Evolutionary conservation across 2,888 invertebrate genomes (phyloP).

Genomic region (Bugulina stolonifera): DNA sequence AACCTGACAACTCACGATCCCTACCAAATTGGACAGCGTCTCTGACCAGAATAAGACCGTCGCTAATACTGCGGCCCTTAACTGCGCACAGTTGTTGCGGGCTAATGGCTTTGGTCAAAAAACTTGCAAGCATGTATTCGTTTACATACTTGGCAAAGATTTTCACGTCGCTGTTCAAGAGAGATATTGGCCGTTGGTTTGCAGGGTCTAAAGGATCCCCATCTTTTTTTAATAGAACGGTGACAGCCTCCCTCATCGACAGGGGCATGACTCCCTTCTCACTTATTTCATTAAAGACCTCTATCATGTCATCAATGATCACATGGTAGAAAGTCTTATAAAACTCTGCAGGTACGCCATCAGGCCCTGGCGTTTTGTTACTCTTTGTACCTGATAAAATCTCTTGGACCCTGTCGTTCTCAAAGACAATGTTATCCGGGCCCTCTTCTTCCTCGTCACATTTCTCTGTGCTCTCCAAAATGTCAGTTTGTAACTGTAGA

Average conservation of each 20-base stretch:
- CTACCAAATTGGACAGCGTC: neutral
- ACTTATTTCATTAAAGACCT: neutral
- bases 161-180: neutral
- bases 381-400: neutral
- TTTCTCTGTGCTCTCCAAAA: neutral
- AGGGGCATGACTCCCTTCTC: neutral
- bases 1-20: too few species aligned
- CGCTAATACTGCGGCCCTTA: neutral
- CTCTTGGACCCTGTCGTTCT: neutral
- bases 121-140: neutral
- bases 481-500: neutral
- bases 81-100: neutral
- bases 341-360: slow-evolving; percentile 7
- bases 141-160: slow-evolving; percentile 1
- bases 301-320: neutral
- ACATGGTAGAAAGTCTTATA: neutral
- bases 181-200: neutral
- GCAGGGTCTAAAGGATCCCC: neutral
- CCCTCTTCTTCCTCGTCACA: neutral
- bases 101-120: neutral
- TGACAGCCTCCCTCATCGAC: neutral
- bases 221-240: neutral
- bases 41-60: neutral
- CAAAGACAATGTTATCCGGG: neutral
- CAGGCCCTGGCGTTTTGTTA: slow-evolving; percentile 1